Base-by-base conservation (phyloP, 1,140 invertebrate species). In the Caenorhabditis latens region DNA sequence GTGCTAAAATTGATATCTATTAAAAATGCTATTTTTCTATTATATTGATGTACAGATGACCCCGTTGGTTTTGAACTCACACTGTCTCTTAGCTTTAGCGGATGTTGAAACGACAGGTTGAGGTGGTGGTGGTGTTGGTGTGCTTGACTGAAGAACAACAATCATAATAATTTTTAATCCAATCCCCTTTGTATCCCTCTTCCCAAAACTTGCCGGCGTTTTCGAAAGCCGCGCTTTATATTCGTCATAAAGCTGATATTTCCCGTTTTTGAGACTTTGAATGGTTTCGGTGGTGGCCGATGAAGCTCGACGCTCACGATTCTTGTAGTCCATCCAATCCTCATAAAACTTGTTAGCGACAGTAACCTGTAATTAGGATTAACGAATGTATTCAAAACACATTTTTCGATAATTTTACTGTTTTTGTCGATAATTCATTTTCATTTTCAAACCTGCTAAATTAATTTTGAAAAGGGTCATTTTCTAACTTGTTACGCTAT, bases 281-380 rank as follows among this genome's bases (percentile, higher is more conserved):
- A 61, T 63, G 14, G 57, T 84, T 63, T 61, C 84, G 32, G 46
- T 63, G 40, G 57, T 58, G 43, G 57, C 57, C 61, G 61, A 40
- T 67, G 61, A 63, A 84, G 61, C 61, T 84, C 46, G 84, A 84
- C 61, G 55, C 24, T 84, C 61, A 14, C 57, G 84, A 57, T 58
- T 84, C 46, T 63, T 84, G 43, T 84, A 84, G 61, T 84, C 84
- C 84, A 84, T 84, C 84, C 84, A 84, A 65, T 84, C 84, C 21
- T 84, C 84, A 24, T 84, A 84, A 7, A 84, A 79, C 21, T 79
- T 50, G 71, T 79, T 50, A 24, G 71, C 71, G 0, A 5, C 16
- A 16, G 40, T 71, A 19, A 42, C 65, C 65, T 71, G 65, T 43
- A n/a, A 14, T 58, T 58, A 16, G 43, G 16, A 6, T 71, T 19